Evolutionary conservation across 2,113 vertebrate species (phyloP).

Genomic region (Peromyscus maniculatus): DNA sequence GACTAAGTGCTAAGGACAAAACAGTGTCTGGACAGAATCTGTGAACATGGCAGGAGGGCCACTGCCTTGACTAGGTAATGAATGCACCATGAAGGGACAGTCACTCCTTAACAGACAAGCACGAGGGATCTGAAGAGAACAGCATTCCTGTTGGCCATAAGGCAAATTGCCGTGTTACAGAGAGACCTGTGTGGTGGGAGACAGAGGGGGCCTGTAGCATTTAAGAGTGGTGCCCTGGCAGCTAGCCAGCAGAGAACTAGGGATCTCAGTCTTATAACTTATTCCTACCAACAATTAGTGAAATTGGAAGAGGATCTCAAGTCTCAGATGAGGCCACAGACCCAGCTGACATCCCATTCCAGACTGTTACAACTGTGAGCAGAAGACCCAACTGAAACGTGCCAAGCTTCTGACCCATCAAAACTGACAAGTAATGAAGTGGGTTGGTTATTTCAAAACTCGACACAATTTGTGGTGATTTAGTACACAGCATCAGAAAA

Average conservation of each 20-base stretch:
- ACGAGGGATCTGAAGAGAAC: background rate
- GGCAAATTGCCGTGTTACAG: background rate
- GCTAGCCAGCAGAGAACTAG: background rate
- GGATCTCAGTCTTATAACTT: background rate
- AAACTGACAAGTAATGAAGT: background rate
- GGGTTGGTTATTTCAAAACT: background rate
- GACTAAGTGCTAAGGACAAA: background rate
- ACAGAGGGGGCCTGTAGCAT: background rate
- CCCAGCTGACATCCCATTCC: background rate
- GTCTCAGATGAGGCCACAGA: background rate
- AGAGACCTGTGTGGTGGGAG: background rate
- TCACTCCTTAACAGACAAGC: background rate
- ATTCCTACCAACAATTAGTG: background rate
- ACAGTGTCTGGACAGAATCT: background rate
- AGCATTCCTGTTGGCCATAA: background rate
- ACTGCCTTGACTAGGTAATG: background rate
- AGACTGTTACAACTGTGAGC: background rate
- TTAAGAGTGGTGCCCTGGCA: background rate
- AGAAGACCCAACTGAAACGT: background rate
- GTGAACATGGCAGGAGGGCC: background rate
- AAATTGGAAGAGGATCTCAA: background rate
- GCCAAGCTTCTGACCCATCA: background rate
- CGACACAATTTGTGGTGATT: background rate
- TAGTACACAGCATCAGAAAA: background rate
- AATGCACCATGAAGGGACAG: background rate